These are phyloP conservation scores for Rhimphoctona megacephalus DNA, from an alignment of 2,888 invertebrate genomes.

Conservation along the genomic window DNA sequence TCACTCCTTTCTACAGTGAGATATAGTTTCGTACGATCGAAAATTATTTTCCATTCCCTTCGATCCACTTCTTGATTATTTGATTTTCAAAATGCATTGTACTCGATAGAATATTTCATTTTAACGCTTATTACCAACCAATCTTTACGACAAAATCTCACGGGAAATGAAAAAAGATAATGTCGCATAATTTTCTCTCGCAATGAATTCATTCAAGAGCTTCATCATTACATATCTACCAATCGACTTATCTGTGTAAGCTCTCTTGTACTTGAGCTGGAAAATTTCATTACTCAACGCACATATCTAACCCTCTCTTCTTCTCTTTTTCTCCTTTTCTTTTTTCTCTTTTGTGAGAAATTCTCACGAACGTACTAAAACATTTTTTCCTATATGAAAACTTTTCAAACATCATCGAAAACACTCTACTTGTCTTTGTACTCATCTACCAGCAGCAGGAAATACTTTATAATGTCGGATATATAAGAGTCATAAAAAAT, in stretches of 20 bases:
- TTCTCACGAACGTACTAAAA: constrained; percentile 40
- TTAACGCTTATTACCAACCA: neutral
- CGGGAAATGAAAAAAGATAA: neutral
- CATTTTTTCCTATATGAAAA: constrained; percentile 22
- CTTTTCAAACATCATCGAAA: constrained; percentile 13
- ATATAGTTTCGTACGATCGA: constrained; percentile 20
- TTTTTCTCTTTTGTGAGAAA: constrained; percentile 6
- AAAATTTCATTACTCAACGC: constrained; percentile 60
- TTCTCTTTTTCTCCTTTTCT: neutral
- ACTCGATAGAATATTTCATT: neutral
- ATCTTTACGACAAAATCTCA: neutral
- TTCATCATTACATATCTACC: constrained; percentile 38
- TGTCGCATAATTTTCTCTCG: neutral
- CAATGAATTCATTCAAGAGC: constrained; percentile 18
- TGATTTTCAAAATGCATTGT: constrained; percentile 18
- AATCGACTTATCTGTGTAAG: constrained; percentile 11
- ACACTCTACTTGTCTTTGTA: constrained; percentile 12
- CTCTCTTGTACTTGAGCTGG: constrained; percentile 20
- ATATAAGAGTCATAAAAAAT: constrained; percentile 1
- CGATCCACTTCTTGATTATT: constrained; percentile 17
- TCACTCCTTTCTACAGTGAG: constrained; percentile 7
- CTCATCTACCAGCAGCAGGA: neutral
- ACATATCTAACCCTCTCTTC: constrained; percentile 28
- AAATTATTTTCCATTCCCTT: constrained; percentile 6
- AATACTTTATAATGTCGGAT: neutral